Evolutionary conservation across 2,888 invertebrate species (phyloP).

Genomic region (Drymonia ruficornis): DNA sequence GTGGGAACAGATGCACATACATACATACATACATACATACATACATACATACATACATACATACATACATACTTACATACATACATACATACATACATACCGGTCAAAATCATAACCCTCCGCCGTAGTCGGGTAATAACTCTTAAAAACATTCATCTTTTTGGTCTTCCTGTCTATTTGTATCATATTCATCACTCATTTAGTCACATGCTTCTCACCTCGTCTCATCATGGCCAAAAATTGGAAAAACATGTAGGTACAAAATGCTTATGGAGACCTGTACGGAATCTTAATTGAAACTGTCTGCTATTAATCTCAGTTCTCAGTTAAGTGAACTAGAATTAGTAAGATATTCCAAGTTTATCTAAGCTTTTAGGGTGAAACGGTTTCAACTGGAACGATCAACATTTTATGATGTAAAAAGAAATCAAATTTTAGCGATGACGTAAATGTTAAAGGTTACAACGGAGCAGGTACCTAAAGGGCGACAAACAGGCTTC

Average conservation of each 20-base stretch:
- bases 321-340: conserved; percentile 7
- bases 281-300: conserved; percentile 12
- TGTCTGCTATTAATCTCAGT: conserved; percentile 13
- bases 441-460: conserved; percentile 30
- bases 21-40: too few species aligned
- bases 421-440: conserved; percentile 22
- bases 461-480: not conserved
- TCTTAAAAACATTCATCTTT: too few species aligned
- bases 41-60: too few species aligned
- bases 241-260: conserved; percentile 1
- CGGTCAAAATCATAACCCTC: too few species aligned
- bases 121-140: too few species aligned
- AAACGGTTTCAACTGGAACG: not conserved
- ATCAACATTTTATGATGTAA: not conserved
- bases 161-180: too few species aligned
- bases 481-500: not conserved
- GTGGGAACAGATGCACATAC: too few species aligned
- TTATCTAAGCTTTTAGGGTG: not conserved
- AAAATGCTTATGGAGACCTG: conserved; percentile 14
- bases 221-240: too few species aligned
- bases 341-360: conserved; percentile 6
- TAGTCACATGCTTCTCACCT: too few species aligned
- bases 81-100: too few species aligned
- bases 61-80: too few species aligned
- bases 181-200: too few species aligned